Evolutionary conservation across 1,140 invertebrate genomes (phyloP), one percentile per base, ranked within the genome.

Genomic region (Platorchestia sp.): DNA sequence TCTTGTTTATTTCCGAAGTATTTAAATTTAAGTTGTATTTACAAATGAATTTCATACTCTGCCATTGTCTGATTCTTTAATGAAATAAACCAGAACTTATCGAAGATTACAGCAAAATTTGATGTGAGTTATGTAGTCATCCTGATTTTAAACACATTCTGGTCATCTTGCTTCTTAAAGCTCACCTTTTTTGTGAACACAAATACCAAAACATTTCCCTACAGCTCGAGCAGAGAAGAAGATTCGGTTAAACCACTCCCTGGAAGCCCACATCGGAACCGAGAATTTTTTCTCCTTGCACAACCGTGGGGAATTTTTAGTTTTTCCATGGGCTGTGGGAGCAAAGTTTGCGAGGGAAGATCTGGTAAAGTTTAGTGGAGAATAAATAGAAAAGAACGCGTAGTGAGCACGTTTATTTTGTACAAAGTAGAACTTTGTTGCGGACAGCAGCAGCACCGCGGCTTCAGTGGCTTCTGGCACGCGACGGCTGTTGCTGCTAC

Each of bases 291-390:
- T 75, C 27, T 27, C 59, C 14, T 22, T 75, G 14, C 36, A 75
- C 27, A 75, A 22, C 59, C 59, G 36, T 27, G 10, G 87, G 87
- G 41, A 89, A 42, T 89, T 41, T 89, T 89, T 89, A 89, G n/a
- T 89, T 89, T 42, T 89, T 89, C 43, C 41, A 1, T 22, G 41
- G 87, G 0, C 41, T 89, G 43, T 19, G 27, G 87, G 87, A 41
- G 3, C n/a, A 27, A 44, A 89, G 43, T 41, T 89, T 89, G 43
- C 41, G 10, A 44, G 87, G 87, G 41, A 89, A 89, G 87, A 89
- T 89, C 87, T 42, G 87, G 87, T 36, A 89, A 89, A 89, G 87
- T 89, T 89, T 89, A 44, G 87, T 89, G 41, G n/a, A 14, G 87
- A 89, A 44, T 41, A 42, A 89, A 89, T 41, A 89, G 87, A 44